Evolutionary conservation across 2,888 invertebrate species (phyloP).

Genomic region (Drosophila kuntzei): DNA sequence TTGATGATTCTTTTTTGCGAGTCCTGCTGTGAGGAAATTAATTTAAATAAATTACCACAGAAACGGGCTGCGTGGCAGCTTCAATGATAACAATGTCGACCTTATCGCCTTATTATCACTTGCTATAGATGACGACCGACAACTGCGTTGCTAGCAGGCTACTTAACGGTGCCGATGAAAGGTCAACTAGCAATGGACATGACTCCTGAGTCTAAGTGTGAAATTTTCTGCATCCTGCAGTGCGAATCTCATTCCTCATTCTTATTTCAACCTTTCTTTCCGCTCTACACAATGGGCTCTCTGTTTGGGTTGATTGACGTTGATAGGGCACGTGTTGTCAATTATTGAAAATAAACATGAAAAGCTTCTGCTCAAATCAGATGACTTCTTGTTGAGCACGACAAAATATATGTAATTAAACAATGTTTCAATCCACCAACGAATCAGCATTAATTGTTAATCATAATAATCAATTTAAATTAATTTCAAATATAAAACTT

Average conservation of each 20-base stretch:
- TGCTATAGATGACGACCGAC: too few relatives aligned
- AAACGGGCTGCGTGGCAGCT: constrained; percentile 76
- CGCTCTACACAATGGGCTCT: constrained; percentile 1
- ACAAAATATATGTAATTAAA: too few relatives aligned
- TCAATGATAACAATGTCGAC: constrained; percentile 29
- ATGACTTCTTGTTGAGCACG: constrained; percentile 57
- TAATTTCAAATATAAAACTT: too few relatives aligned
- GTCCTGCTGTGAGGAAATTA: constrained; percentile 84
- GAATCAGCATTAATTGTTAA: too few relatives aligned
- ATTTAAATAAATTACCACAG: constrained; percentile 84
- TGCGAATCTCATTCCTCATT: constrained; percentile 8
- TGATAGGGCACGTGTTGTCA: constrained; percentile 84
- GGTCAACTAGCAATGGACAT: constrained; percentile 24
- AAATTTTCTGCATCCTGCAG: constrained; percentile 64
- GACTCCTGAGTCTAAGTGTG: constrained; percentile 60
- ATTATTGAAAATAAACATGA: constrained; percentile 80
- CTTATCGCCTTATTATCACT: constrained; percentile 64
- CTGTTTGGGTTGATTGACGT: constrained; percentile 76
- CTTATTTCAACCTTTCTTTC: neutral
- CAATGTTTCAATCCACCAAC: too few relatives aligned
- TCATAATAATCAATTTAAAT: too few relatives aligned
- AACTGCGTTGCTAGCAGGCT: constrained; percentile 69
- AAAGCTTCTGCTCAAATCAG: constrained; percentile 58
- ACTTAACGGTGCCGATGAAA: constrained; percentile 58
- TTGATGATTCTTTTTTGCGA: too few relatives aligned